Percentiles rank a stretch among this genome's conserved stretches.
Evolutionary conservation across 2,797 vertebrate species (phyloP).

Genomic region (Argya squamiceps): DNA sequence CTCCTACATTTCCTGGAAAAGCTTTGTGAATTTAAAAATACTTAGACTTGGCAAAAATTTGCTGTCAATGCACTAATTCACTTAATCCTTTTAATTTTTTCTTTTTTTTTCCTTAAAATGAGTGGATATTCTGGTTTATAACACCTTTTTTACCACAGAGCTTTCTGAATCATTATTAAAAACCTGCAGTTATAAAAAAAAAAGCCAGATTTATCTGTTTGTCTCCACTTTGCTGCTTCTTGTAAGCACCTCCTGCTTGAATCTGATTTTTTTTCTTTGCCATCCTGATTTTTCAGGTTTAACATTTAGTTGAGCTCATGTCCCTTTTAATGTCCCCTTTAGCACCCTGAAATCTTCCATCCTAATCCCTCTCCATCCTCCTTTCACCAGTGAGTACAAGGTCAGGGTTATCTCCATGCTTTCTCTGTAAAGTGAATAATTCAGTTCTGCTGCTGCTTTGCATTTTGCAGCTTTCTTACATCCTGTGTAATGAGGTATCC

Average conservation of each 20-base stretch:
- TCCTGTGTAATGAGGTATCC: neutral
- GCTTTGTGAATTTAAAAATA: neutral
- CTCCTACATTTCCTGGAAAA: neutral
- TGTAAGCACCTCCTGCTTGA: neutral
- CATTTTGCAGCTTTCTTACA: neutral
- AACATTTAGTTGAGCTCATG: slow-evolving; percentile 2
- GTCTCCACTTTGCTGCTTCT: neutral
- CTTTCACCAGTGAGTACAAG: slow-evolving; percentile 1
- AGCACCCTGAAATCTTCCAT: slow-evolving; percentile 31
- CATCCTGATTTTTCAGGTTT: neutral
- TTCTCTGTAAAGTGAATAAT: neutral
- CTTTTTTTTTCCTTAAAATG: neutral
- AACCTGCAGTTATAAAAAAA: neutral
- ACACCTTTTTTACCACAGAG: neutral
- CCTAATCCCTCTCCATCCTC: slow-evolving; percentile 24
- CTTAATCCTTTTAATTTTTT: neutral
- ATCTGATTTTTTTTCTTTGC: neutral
- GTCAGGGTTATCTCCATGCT: neutral
- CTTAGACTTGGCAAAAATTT: neutral
- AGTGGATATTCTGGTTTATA: neutral
- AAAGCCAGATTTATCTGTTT: neutral
- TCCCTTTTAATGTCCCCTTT: slow-evolving; percentile 28
- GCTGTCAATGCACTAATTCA: neutral
- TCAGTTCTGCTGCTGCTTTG: neutral
- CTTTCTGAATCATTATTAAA: neutral